Evolutionary conservation across 2,888 invertebrate genomes (phyloP), one percentile per base, ranked within the genome.

Genomic region (Caenorhabditis virilis): DNA sequence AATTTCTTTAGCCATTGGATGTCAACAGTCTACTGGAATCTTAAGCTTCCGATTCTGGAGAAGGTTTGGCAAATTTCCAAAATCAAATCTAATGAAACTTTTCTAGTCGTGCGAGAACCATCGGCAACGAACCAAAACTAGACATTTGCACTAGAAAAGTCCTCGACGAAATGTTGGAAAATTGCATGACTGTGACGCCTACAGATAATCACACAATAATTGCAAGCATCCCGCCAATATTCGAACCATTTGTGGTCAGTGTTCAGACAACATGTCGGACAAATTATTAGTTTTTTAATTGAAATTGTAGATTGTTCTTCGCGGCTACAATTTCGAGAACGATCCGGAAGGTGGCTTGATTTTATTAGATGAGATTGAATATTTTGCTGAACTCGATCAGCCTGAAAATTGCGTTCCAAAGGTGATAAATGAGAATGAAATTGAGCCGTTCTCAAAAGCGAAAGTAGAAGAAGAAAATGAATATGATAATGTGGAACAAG

Each of bases 311-410:
- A 71, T 76, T 50, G 74, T 74, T 25, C 62, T 76, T 33, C 61
- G 69, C 18, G 76, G 76, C 0, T 72, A 72, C 39, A 74, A 70
- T 35, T 76, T 76, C 49, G 69, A 72, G 46, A 76, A 76, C 43
- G 68, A 69, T 43, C 76, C 76, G 9, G 76, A 76, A 64, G 76
- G 76, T 15, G 76, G 76, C 2, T 36, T 76, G 26, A 72, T 76
- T 58, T 43, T 76, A 15, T 39, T 76, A 13, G 76, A 74, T 39
- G 60, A 62, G 51, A 74, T 76, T 41, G 71, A 74, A 38, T 76
- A 76, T 52, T 72, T 70, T 51, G 72, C 74, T 3, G 68, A 69
- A 38, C 39, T 76, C 11, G 72, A 73, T 30, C 54, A 63, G 15
- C 72, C 74, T 23, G 74, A 74, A 41, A 73, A 70, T 36, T 76